These are phyloP conservation scores for Toxostoma redivivum DNA, from an alignment of 2,113 vertebrate species.

Conservation along the genomic window DNA sequence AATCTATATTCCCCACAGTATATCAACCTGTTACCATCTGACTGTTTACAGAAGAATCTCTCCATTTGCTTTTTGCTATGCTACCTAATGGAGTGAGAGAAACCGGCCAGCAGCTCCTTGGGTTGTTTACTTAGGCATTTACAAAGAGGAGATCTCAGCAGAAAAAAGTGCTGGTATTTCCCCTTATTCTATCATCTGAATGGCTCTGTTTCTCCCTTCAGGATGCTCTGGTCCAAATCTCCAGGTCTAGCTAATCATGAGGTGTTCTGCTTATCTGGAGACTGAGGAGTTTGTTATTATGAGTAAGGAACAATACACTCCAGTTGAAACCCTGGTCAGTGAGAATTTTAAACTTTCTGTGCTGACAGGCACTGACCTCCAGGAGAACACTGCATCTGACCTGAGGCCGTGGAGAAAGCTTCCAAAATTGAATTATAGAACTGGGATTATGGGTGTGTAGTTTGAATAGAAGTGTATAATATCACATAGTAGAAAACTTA, in stretches of 20 bases:
- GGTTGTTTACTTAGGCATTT: background rate
- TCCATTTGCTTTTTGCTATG: background rate
- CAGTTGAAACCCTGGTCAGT: background rate
- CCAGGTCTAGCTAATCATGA: background rate
- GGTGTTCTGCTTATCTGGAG: background rate
- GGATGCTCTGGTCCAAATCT: background rate
- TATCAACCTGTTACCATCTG: background rate
- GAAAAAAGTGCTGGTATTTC: background rate
- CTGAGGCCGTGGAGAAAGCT: too few relatives aligned
- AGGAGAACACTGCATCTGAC: too few relatives aligned
- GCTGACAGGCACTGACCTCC: too few relatives aligned
- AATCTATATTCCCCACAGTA: background rate
- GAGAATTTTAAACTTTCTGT: too few relatives aligned
- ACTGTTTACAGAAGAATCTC: background rate
- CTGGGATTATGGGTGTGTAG: too few relatives aligned
- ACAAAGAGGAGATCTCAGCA: background rate
- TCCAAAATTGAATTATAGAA: too few relatives aligned
- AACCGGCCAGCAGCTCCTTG: background rate
- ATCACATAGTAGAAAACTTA: too few relatives aligned
- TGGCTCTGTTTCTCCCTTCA: background rate
- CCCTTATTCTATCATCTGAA: background rate
- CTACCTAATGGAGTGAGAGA: background rate
- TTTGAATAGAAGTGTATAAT: too few relatives aligned
- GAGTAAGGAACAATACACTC: background rate
- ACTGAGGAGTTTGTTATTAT: background rate